Percentiles rank a stretch among this genome's conserved stretches.
Evolutionary conservation across 2,113 vertebrate genomes (phyloP).

Genomic region (Machaerirhynchus nigripectus): DNA sequence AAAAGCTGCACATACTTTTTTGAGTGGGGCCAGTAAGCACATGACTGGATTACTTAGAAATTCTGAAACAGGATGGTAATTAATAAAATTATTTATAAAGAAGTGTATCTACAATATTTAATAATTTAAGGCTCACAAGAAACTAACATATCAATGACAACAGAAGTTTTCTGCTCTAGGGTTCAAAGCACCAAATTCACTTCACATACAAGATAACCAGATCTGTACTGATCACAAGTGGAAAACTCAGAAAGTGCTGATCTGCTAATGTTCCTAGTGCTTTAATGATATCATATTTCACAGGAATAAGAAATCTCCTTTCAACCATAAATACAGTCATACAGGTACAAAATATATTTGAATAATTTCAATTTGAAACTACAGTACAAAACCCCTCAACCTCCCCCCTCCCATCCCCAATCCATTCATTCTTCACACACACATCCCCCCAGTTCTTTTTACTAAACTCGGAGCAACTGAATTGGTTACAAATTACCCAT

Average conservation of each 20-base stretch:
- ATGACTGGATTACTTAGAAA: conserved; percentile 6
- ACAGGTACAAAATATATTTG: conserved; percentile 63
- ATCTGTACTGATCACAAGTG: conserved; percentile 46
- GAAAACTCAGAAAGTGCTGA: conserved; percentile 51
- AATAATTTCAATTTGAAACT: conserved; percentile 57
- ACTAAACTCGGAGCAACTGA: conserved; percentile 27
- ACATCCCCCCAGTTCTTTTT: background rate
- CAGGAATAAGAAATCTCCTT: conserved; percentile 43
- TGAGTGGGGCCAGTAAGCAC: conserved; percentile 25
- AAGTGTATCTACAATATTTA: conserved; percentile 52
- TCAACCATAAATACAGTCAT: conserved; percentile 50
- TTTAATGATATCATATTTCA: background rate
- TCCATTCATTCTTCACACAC: conserved; percentile 39
- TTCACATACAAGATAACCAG: conserved; percentile 54
- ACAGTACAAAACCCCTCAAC: conserved; percentile 25
- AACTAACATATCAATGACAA: conserved; percentile 48
- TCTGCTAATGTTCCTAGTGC: conserved; percentile 32
- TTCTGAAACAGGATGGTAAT: conserved; percentile 17
- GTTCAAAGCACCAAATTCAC: conserved; percentile 61
- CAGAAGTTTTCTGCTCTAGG: conserved; percentile 43
- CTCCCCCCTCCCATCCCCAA: background rate
- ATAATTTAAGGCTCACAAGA: conserved; percentile 74
- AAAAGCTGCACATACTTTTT: conserved; percentile 32
- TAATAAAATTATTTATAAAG: conserved; percentile 56
- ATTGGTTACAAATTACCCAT: conserved; percentile 43